phyloP scores from a whole-genome alignment of 2,113 vertebrate species.

The Phylloscopus whistleri region DNA sequence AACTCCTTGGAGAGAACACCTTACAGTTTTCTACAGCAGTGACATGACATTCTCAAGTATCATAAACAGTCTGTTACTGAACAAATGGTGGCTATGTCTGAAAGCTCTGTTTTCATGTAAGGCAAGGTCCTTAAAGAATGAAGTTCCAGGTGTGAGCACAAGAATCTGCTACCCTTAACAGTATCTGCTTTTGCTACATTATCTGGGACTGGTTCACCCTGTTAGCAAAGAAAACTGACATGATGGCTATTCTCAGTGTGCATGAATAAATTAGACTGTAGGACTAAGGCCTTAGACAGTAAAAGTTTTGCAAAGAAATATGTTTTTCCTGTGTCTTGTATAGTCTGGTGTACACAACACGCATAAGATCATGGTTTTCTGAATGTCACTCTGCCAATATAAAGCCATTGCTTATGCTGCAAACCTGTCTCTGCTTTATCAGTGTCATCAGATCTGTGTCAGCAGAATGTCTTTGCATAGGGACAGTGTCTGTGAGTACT shows the following conservation, averaged over 20 bases:
- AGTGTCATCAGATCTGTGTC: neutral
- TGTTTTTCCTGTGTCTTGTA: neutral
- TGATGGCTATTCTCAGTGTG: neutral
- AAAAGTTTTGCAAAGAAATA: neutral
- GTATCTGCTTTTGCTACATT: neutral
- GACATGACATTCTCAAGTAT: neutral
- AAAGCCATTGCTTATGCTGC: neutral
- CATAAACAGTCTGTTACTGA: neutral
- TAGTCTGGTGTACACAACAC: neutral
- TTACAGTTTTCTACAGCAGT: neutral
- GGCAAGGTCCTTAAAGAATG: neutral
- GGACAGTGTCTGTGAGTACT: neutral
- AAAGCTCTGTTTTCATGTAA: neutral
- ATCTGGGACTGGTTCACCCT: neutral
- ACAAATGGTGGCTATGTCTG: neutral
- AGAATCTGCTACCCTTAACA: neutral
- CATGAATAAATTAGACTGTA: neutral
- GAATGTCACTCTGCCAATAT: neutral
- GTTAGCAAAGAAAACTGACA: neutral
- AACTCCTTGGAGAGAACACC: slow-evolving; percentile 9
- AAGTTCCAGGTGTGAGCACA: neutral
- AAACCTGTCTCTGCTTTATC: neutral
- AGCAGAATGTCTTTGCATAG: neutral
- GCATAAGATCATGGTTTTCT: neutral
- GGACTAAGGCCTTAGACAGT: neutral